Conservation (phyloP, 2,797 vertebrate genomes). For the Enteromius radiatus region DNA sequence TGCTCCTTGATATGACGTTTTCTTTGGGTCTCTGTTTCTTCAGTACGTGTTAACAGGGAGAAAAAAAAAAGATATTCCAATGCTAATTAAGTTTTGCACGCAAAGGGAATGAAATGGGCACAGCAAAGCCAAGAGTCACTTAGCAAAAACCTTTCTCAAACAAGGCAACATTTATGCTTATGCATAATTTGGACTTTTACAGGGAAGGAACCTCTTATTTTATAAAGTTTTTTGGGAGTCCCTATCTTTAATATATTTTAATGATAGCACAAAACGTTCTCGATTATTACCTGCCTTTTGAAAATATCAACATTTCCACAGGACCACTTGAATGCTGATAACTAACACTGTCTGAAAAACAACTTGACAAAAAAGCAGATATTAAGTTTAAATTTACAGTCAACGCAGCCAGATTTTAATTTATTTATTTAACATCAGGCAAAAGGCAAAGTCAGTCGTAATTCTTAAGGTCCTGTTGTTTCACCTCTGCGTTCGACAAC, state of each 20-base stretch:
- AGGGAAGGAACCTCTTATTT: not conserved
- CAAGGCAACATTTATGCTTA: constrained; percentile 41
- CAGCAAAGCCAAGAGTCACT: constrained; percentile 48
- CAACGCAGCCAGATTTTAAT: no score
- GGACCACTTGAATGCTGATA: not conserved
- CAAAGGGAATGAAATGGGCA: constrained; percentile 46
- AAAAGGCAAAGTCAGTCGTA: not conserved
- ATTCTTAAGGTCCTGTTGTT: not conserved
- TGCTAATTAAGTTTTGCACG: constrained; percentile 64
- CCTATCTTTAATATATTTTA: not conserved
- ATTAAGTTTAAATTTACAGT: not conserved
- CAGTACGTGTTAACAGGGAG: constrained; percentile 45
- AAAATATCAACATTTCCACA: constrained; percentile 5
- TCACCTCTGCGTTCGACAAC: not conserved
- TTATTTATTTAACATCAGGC: no score
- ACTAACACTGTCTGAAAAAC: not conserved
- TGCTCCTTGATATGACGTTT: constrained; percentile 21
- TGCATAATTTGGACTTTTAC: constrained; percentile 33
- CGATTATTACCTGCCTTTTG: not conserved
- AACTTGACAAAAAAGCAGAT: not conserved
- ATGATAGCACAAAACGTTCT: not conserved
- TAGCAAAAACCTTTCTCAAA: constrained; percentile 37
- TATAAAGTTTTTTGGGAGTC: constrained; percentile 20
- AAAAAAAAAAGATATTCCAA: constrained; percentile 58
- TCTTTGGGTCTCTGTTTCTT: constrained; percentile 49